Evolutionary conservation across 1,140 invertebrate genomes (phyloP).

Genomic region (Periplaneta americana): DNA sequence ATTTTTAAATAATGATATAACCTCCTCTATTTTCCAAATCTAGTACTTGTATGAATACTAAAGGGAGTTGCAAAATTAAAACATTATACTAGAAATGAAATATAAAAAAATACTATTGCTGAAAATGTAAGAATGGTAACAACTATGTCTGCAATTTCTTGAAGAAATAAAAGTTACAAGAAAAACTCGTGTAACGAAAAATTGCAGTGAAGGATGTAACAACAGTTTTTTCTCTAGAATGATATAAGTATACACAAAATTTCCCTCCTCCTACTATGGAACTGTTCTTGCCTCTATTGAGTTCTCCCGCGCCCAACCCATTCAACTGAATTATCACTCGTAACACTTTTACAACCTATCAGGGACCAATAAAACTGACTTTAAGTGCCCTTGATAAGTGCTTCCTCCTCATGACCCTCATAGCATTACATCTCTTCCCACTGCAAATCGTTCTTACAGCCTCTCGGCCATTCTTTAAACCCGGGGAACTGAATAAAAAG

Average conservation of each 20-base stretch:
- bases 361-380: constrained; percentile 34
- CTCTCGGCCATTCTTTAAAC: background rate
- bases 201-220: background rate
- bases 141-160: too few species aligned
- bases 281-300: background rate
- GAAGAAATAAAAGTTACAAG: background rate
- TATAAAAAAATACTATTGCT: too few species aligned
- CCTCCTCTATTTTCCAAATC: too few species aligned
- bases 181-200: background rate
- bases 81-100: too few species aligned
- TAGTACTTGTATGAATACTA: too few species aligned
- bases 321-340: constrained; percentile 23
- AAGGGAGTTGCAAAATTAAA: too few species aligned
- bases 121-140: too few species aligned
- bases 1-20: too few species aligned
- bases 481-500: constrained; percentile 5
- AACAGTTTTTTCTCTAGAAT: background rate
- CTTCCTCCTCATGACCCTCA: constrained; percentile 18
- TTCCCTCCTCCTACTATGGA: background rate
- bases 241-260: too few species aligned
- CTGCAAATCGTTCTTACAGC: constrained; percentile 1
- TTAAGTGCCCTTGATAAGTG: constrained; percentile 29
- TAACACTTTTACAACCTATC: constrained; percentile 34
- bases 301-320: background rate
- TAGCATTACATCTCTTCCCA: constrained; percentile 2